phyloP scores from a whole-genome alignment of 2,797 vertebrate species.

The Diplodus puntazzo region DNA sequence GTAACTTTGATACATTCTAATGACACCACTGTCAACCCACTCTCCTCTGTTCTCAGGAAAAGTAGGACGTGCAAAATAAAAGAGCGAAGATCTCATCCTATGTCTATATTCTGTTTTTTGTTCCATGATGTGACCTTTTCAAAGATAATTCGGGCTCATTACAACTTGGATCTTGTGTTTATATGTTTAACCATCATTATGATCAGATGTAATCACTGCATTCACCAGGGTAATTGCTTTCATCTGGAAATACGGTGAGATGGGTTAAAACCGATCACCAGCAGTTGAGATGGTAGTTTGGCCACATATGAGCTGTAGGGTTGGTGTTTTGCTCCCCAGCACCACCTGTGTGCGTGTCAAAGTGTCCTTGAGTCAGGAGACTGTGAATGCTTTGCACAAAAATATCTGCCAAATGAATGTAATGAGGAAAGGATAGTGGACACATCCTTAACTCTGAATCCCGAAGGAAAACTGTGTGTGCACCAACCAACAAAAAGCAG shows the following conservation, averaged over 20 bases:
- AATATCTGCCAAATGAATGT: not conserved
- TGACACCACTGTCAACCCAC: constrained; percentile 1
- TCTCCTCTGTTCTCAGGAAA: not conserved
- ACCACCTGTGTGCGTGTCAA: not conserved
- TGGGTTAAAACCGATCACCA: not conserved
- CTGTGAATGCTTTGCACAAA: not conserved
- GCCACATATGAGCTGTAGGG: not conserved
- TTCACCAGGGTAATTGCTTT: constrained; percentile 1
- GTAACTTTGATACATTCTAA: constrained; percentile 23
- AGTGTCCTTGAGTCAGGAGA: not conserved
- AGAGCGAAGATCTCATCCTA: not conserved
- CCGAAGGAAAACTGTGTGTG: not conserved
- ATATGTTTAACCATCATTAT: not conserved
- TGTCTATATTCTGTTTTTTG: not conserved
- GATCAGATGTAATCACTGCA: not conserved
- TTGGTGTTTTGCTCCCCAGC: not conserved
- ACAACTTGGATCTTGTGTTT: not conserved
- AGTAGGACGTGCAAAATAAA: not conserved
- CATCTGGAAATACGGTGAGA: not conserved
- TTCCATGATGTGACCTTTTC: not conserved
- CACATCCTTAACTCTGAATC: not conserved
- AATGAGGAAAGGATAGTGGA: not conserved
- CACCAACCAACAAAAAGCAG: not conserved
- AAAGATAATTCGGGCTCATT: not conserved
- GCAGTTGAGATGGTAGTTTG: not conserved